Base-by-base conservation (phyloP, 1,140 invertebrate species). In the Scaptomyza graminum region DNA sequence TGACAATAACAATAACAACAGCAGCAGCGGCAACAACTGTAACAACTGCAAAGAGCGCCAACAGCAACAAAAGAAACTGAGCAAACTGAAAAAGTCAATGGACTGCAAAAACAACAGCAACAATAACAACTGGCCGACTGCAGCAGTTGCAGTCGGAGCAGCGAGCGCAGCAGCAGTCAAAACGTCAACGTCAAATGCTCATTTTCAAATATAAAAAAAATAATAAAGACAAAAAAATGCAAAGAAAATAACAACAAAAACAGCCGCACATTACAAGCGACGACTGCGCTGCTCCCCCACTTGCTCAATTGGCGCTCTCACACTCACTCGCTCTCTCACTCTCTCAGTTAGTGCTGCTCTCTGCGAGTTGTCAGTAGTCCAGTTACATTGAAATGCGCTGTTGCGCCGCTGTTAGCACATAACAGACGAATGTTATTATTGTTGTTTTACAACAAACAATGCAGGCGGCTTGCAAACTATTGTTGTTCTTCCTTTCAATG, bases 51-150 rank as follows among this genome's bases (percentile, higher is more conserved):
- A 55, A 73, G 15, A 62, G 56, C 47, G 50, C 39, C 72, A 59
- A 63, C 44, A 79, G 34, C 51, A 63, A 49, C 57, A 68, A 63
- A 74, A 73, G 57, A 76, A 67, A 73, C 69, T 73, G 55, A 50
- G 64, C 54, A 76, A 83, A 78, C 77, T 76, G 79, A 59, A 79
- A 79, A 76, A 84, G 80, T 84, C 80, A 84, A 84, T 84, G 80
- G 81, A 84, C 81, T 84, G 81, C 81, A 84, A 69, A 39, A 80
- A 76, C 77, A 81, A 80, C 60, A 76, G 64, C 54, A 71, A 43
- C 31, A 61, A 64, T 46, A 54, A 28, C 56, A 47, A 57, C 28
- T 31, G 13, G 39, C 74, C 65, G 59, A 22, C 67, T 76, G 66
- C 55, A 44, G 63, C 56, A 77, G 67, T 46, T 57, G 46, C 55